Conservation (phyloP, 2,113 vertebrate genomes). For the Platanista minor region DNA sequence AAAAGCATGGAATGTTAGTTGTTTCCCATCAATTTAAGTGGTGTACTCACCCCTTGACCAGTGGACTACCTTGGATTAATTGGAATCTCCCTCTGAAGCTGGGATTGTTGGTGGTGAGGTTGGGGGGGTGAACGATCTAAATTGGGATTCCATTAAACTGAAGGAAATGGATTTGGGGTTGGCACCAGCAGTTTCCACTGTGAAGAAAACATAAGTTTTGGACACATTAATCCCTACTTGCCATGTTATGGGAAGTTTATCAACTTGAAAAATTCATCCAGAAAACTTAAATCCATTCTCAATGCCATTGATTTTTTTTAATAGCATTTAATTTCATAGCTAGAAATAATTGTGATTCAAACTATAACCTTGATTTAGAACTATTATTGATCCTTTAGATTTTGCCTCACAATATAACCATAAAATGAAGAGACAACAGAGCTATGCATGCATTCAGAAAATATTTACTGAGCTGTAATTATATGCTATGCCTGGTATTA, state of each 20-base stretch:
- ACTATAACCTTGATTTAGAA: not conserved
- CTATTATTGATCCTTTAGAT: not conserved
- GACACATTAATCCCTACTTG: not conserved
- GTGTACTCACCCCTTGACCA: not conserved
- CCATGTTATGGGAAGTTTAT: not conserved
- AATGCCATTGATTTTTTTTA: not conserved
- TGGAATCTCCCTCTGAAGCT: not conserved
- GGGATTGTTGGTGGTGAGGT: not conserved
- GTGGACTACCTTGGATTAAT: not conserved
- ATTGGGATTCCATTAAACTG: not conserved
- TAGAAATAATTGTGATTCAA: not conserved
- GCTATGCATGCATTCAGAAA: not conserved
- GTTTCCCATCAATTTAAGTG: not conserved
- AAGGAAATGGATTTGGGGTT: not conserved
- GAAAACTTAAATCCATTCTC: not conserved
- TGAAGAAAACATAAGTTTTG: not conserved
- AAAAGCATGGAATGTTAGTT: not conserved
- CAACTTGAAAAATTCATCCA: not conserved
- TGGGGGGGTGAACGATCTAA: not conserved
- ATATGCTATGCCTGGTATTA: not conserved
- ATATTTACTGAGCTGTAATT: not conserved
- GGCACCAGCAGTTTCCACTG: not conserved
- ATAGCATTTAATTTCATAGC: not conserved
- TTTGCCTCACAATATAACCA: not conserved
- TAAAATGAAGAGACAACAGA: not conserved